Evolutionary conservation across 2,888 invertebrate genomes (phyloP), one percentile per base, ranked within the genome.

Genomic region (Balanococcus diminutus): DNA sequence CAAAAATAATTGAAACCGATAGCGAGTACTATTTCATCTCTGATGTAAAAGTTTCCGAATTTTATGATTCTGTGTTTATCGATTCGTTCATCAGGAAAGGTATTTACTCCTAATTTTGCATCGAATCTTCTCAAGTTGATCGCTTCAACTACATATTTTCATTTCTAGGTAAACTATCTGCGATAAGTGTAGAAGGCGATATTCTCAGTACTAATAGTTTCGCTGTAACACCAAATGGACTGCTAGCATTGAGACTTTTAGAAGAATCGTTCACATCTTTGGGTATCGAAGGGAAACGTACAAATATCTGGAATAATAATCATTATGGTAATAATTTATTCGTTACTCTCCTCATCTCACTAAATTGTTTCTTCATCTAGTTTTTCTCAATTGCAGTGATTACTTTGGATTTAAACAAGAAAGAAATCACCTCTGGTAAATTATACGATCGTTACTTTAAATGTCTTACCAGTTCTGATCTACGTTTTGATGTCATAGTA

Each of bases 271-370:
- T 28, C 9, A 19, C 19, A 14, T 3, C 19, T 19, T 36, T 79
- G 11, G 75, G 75, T 36, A 79, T 79, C 19, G 75, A 79, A 36
- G 75, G 75, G 19, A 79, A 79, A 79, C 75, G 36, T 28, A 36
- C 19, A 0, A 36, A 79, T 19, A 79, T 79, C 9, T 79, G 75
- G 75, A 36, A 25, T 36, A 36, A 79, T 79, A 2, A 31, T 79
- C 75, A 79, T 2, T 79, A 79, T 36, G 36, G 75, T 79, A 79
- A 79, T 32, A 2, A 79, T 8, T 36, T 32, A 9, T 25, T 3
- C 16, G 3, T n/a, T n/a, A n/a, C 11, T 75, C 0, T 75, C 36
- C 11, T 31, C 0, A 75, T 9, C 9, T 36, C 1, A 36, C 1
- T 1, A n/a, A 79, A 19, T 36, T 36, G 2, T 19, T 11, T 4